These are phyloP conservation scores for Turritopsis dohrnii DNA, from an alignment of 30 jellyfish, hydroid and myxozoan species.

Conservation along the genomic window DNA sequence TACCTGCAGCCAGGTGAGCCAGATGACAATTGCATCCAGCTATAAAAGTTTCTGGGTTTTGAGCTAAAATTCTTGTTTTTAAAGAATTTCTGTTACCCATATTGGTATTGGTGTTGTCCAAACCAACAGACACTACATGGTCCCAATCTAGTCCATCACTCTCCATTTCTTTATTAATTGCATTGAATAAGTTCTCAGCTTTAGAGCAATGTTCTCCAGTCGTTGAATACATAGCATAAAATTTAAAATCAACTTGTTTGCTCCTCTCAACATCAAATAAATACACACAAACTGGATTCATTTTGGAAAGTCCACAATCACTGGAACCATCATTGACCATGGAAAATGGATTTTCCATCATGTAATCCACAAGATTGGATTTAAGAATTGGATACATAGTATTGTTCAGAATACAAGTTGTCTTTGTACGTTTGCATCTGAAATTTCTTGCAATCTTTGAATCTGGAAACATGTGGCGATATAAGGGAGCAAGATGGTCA, in stretches of 20 bases:
- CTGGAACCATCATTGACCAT: conserved; percentile 32
- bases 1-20: conserved; percentile 37
- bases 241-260: conserved; percentile 13
- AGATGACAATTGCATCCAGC: conserved; percentile 49
- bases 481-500: neutral
- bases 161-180: conserved; percentile 5
- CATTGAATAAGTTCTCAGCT: conserved; percentile 11
- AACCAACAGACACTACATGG: conserved; percentile 13
- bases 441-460: conserved; percentile 20
- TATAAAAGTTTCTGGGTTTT: conserved; percentile 27
- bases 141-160: conserved; percentile 10
- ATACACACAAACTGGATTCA: conserved; percentile 12
- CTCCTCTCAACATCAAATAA: conserved; percentile 33
- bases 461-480: conserved; percentile 5
- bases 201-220: conserved; percentile 25
- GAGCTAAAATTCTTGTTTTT: conserved; percentile 2
- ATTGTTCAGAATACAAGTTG: conserved; percentile 13
- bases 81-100: conserved; percentile 29
- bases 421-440: conserved; percentile 31
- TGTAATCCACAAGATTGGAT: neutral
- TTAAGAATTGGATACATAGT: conserved; percentile 26
- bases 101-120: neutral
- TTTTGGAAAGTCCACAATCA: conserved; percentile 22
- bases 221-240: conserved; percentile 31
- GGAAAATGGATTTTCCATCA: conserved; percentile 2